A percentile compares a stretch with the other conserved stretches of the same genome.
phyloP scores from a whole-genome alignment of 2,113 vertebrate species.

The Hypanus sabinus region DNA sequence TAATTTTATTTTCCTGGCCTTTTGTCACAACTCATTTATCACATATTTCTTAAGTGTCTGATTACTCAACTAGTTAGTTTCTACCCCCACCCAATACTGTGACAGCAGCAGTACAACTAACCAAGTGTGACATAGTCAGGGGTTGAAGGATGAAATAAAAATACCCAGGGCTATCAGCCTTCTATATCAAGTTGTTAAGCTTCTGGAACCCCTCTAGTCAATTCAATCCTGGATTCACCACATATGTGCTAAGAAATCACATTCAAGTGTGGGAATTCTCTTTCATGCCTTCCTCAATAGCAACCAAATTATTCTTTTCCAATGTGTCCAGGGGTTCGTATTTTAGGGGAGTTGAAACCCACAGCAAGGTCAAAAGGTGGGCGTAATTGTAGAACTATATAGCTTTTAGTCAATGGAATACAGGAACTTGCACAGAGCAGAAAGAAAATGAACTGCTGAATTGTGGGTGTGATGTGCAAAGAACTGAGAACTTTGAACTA shows the following conservation, averaged over 20 bases:
- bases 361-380: too few species aligned
- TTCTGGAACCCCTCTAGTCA: not conserved
- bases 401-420: too few species aligned
- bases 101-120: not conserved
- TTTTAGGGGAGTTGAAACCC: too few species aligned
- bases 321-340: not conserved
- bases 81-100: not conserved
- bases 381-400: too few species aligned
- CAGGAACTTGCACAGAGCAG: too few species aligned
- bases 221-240: not conserved
- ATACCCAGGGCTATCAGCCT: not conserved
- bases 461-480: too few species aligned
- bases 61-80: conserved; percentile 8
- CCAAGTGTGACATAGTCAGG: not conserved
- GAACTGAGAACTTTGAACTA: too few species aligned
- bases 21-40: conserved; percentile 16
- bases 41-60: not conserved
- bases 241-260: not conserved
- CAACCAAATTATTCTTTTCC: not conserved
- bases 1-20: not conserved
- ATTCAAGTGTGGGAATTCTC: not conserved
- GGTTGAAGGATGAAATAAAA: not conserved
- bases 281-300: too few species aligned
- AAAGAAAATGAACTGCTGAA: too few species aligned
- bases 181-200: not conserved